phyloP scores from a whole-genome alignment of 2,113 vertebrate genomes.

The Cynocephalus volans region DNA sequence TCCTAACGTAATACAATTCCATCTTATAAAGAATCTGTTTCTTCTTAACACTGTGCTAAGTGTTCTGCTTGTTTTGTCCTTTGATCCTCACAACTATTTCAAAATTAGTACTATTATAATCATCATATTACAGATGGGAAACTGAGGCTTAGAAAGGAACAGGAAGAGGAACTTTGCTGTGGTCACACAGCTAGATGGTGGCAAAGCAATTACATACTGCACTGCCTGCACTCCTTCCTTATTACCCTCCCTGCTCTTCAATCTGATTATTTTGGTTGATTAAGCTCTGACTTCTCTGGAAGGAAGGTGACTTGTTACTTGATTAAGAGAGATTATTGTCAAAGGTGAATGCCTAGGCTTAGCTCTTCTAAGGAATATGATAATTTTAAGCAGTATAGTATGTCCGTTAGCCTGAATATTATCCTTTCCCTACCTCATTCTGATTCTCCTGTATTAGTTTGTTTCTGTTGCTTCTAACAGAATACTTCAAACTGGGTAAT shows the following conservation, averaged over 20 bases:
- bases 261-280: neutral
- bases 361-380: neutral
- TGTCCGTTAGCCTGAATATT: neutral
- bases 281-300: neutral
- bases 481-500: too few relatives aligned
- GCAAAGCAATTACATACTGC: fast-evolving
- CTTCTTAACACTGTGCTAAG: neutral
- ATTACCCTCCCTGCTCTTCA: neutral
- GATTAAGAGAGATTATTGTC: neutral
- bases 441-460: neutral
- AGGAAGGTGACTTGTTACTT: neutral
- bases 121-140: neutral
- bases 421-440: neutral
- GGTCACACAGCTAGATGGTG: neutral
- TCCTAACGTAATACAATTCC: neutral
- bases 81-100: neutral
- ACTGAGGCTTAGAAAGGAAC: neutral
- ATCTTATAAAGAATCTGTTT: neutral
- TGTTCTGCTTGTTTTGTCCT: neutral
- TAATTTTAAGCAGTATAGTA: neutral
- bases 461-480: too few relatives aligned
- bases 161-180: neutral
- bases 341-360: neutral
- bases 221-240: too few relatives aligned
- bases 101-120: neutral